Conservation (phyloP, 2,888 invertebrate species). For the Monochamus alternatus region DNA sequence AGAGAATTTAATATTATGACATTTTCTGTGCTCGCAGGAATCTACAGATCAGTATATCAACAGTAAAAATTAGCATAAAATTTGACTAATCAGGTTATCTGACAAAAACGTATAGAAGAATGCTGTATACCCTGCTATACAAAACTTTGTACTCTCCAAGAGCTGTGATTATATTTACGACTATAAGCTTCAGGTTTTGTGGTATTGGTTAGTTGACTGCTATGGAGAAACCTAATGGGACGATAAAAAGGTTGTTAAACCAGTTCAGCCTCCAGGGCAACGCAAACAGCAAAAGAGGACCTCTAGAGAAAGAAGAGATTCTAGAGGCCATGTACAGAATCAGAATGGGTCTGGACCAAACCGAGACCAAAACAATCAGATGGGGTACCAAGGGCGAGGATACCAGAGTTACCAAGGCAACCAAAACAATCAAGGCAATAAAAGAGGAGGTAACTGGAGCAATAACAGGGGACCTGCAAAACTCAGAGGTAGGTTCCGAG, state of each 20-base stretch:
- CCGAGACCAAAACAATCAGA: constrained; percentile 42
- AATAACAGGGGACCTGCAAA: constrained; percentile 38
- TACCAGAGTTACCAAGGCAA: constrained; percentile 1
- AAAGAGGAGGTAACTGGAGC: background rate
- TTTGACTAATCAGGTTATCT: too few species aligned
- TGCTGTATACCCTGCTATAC: too few species aligned
- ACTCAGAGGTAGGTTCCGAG: constrained; percentile 56
- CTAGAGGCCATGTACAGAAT: constrained; percentile 53
- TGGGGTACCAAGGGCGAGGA: too few species aligned
- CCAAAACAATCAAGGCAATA: constrained; percentile 49
- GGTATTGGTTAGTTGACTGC: too few species aligned
- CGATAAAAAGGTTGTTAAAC: constrained; percentile 66
- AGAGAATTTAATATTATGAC: too few species aligned
- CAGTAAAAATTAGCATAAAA: too few species aligned
- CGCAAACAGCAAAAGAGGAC: constrained; percentile 63
- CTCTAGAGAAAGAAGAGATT: constrained; percentile 64
- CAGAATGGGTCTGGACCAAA: constrained; percentile 31
- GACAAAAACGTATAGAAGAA: too few species aligned
- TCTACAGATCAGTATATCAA: too few species aligned
- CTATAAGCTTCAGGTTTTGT: too few species aligned
- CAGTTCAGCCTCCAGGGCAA: constrained; percentile 65
- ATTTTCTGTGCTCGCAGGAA: too few species aligned
- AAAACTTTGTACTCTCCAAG: too few species aligned
- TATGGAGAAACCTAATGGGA: constrained; percentile 67
- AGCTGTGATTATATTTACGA: too few species aligned